A percentile compares a stretch with the other conserved stretches of the same genome.
These are phyloP conservation scores for Probosciger aterrimus DNA, from an alignment of 2,113 vertebrate genomes.

Conservation along the genomic window DNA sequence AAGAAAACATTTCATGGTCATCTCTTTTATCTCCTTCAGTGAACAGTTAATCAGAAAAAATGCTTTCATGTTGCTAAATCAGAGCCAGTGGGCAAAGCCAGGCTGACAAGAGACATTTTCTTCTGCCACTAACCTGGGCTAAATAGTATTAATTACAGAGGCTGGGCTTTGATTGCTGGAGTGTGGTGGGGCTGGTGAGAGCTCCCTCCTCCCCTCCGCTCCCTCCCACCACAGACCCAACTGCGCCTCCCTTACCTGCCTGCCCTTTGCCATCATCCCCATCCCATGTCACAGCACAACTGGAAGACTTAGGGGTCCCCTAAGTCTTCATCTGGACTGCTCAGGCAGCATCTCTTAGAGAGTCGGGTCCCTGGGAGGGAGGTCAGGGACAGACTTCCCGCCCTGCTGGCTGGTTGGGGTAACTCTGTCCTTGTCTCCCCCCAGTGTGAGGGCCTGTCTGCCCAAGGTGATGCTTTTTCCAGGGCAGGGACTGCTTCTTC, in stretches of 20 bases:
- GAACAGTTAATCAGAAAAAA: conserved; percentile 73
- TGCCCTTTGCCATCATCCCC: background rate
- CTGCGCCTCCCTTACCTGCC: background rate
- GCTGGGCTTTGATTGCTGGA: conserved; percentile 68
- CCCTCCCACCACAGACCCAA: background rate
- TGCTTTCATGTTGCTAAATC: conserved; percentile 76
- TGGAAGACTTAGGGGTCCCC: background rate
- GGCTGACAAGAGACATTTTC: conserved; percentile 72
- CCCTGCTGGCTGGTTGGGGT: background rate
- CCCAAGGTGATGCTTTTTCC: background rate
- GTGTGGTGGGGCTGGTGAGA: conserved; percentile 43
- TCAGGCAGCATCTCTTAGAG: background rate
- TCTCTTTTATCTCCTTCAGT: conserved; percentile 75
- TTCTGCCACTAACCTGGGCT: conserved; percentile 64
- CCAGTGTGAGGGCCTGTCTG: background rate
- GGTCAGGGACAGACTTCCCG: background rate
- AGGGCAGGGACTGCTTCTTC: background rate
- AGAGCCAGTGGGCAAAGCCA: conserved; percentile 67
- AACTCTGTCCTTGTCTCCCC: background rate
- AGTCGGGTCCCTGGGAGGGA: background rate
- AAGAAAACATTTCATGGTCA: conserved; percentile 71
- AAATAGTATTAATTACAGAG: conserved; percentile 75
- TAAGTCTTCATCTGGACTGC: background rate
- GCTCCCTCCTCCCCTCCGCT: background rate
- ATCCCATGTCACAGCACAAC: background rate